Conservation (phyloP, 2,888 invertebrate genomes). For the Leptopterna dolabrata region DNA sequence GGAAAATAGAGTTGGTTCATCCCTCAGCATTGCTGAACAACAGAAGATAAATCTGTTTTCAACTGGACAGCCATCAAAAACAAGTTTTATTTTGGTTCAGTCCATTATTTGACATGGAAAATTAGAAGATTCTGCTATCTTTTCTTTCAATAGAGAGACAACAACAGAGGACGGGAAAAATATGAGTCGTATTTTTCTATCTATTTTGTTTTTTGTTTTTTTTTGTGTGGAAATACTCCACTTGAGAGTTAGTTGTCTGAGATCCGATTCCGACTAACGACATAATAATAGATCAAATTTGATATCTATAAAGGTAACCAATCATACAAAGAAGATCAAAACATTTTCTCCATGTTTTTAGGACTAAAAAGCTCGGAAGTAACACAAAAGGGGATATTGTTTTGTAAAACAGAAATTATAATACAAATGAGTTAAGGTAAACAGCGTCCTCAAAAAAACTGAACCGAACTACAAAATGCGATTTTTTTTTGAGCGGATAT, state of each 20-base stretch:
- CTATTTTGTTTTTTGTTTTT: neutral
- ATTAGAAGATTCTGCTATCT: neutral
- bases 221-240: neutral
- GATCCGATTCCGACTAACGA: constrained; percentile 11
- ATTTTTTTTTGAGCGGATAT: neutral
- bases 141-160: neutral
- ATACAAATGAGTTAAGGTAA: no score
- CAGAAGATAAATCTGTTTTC: neutral
- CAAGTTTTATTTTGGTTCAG: neutral
- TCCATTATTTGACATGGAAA: neutral
- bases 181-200: neutral
- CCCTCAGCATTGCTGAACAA: neutral
- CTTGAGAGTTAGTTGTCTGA: constrained; percentile 12
- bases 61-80: neutral
- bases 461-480: neutral
- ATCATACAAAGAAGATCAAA: neutral
- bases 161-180: neutral
- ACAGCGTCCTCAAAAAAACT: neutral
- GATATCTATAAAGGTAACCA: constrained; percentile 8
- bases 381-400: neutral
- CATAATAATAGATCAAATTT: constrained; percentile 7
- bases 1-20: neutral
- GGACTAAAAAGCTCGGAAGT: neutral
- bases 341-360: neutral
- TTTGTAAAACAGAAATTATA: neutral